Evolutionary conservation across 2,797 vertebrate species (phyloP), one percentile per base, ranked within the genome.

Genomic region (Myoxocephalus aenaeus): DNA sequence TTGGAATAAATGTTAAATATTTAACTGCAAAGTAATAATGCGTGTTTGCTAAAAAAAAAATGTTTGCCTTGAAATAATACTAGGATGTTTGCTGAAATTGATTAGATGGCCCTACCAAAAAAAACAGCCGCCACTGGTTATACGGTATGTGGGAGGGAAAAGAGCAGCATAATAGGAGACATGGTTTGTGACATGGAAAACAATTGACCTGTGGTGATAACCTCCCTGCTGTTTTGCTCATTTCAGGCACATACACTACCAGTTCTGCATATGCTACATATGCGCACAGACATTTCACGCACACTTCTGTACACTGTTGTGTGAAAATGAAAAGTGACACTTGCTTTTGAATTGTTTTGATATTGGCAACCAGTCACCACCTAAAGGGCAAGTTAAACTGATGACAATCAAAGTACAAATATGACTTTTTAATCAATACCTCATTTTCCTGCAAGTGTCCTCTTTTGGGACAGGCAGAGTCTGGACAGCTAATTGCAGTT

Each of bases 401-500:
- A 46, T 11, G 25, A 20, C 36, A 15, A 20, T 69, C 29, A 38
- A 64, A 66, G 25, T 1, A 48, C 44, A 82, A 59, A 51, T 17
- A 4, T 0, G 17, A 29, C 22, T n/a, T 63, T 32, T 32, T 32
- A 4, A 42, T 71, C 70, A 80, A 0, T 96, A 96, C 98, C 97
- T 99, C 98, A 38, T 96, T 97, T 92, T 99, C 98, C 93, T 96
- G 97, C 80, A 99, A 93, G 90, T 96, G 97, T 88, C 98, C 98
- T 92, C 95, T 94, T 91, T 98, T 99, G 57, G 97, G 97, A 84
- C 98, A 99, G 89, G 96, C 96, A 67, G 98, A 98, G 90, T 99
- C 98, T 4, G 98, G 98, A 83, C 98, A 99, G 93, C 96, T 99
- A 90, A 99, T 98, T 15, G 97, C 96, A 59, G 97, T 98, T 95